phyloP scores from a whole-genome alignment of 1,140 invertebrate genomes.

The Lamellibrachia luymesi region DNA sequence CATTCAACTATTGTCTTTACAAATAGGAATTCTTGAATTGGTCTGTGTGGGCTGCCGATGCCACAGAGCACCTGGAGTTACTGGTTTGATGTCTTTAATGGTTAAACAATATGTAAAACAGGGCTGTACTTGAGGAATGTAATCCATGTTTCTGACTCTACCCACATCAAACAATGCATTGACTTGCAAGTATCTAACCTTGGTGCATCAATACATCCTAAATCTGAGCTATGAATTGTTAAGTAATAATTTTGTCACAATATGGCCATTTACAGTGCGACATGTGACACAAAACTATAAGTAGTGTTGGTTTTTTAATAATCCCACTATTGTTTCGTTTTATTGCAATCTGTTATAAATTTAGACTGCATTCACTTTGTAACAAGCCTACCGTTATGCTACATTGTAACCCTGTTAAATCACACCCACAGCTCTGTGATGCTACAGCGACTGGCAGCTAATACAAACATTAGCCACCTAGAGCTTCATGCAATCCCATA shows the following conservation, averaged over 20 bases:
- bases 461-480: neutral
- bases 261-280: neutral
- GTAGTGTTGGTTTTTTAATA: neutral
- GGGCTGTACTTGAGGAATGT: too few relatives aligned
- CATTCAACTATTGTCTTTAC: too few relatives aligned
- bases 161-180: too few relatives aligned
- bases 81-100: too few relatives aligned
- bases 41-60: too few relatives aligned
- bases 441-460: neutral
- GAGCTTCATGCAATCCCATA: neutral
- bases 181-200: too few relatives aligned
- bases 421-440: too few relatives aligned
- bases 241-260: neutral
- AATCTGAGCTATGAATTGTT: neutral
- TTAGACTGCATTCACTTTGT: neutral
- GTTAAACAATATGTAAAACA: too few relatives aligned
- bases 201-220: too few relatives aligned
- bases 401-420: neutral
- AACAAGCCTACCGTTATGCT: neutral
- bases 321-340: neutral
- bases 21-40: too few relatives aligned
- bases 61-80: too few relatives aligned
- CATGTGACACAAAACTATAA: neutral
- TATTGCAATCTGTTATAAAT: neutral
- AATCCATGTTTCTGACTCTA: too few relatives aligned